Evolutionary conservation across 2,113 vertebrate genomes (phyloP).

Genomic region (Neogobius melanostomus): DNA sequence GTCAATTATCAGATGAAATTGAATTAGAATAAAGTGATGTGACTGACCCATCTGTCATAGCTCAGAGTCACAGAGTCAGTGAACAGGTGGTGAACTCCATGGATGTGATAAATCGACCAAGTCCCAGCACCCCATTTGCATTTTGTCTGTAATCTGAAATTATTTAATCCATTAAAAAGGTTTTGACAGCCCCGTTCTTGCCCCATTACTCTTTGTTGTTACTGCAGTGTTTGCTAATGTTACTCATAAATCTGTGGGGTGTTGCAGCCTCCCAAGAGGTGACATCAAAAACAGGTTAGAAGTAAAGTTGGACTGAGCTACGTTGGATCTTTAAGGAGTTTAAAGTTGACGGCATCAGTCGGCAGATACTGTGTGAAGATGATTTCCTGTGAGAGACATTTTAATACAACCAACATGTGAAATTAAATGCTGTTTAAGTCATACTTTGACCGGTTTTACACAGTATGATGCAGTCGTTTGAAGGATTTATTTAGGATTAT

Average conservation of each 20-base stretch:
- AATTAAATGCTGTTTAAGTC: no score
- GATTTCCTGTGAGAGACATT: neutral
- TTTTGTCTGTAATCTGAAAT: neutral
- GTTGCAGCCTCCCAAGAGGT: neutral
- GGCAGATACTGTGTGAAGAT: neutral
- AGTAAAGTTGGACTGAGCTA: neutral
- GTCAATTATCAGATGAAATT: constrained; percentile 60
- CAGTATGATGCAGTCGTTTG: no score
- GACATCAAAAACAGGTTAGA: constrained; percentile 3
- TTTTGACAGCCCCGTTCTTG: constrained; percentile 1
- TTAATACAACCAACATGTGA: no score
- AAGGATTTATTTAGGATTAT: no score
- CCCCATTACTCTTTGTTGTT: constrained; percentile 6
- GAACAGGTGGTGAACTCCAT: constrained; percentile 20
- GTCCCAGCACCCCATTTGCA: neutral
- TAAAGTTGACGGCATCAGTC: neutral
- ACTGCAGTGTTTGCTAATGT: constrained; percentile 5
- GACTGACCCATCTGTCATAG: constrained; percentile 58
- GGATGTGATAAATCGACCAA: neutral
- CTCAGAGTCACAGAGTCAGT: constrained; percentile 15
- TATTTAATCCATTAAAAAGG: neutral
- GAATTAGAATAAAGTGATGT: constrained; percentile 53
- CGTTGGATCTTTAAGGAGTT: neutral
- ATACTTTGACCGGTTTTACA: no score
- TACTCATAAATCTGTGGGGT: constrained; percentile 5